Percentiles rank a stretch among this genome's conserved stretches.
Conservation (phyloP, 1,140 invertebrate species). For the Sinella curviseta region DNA sequence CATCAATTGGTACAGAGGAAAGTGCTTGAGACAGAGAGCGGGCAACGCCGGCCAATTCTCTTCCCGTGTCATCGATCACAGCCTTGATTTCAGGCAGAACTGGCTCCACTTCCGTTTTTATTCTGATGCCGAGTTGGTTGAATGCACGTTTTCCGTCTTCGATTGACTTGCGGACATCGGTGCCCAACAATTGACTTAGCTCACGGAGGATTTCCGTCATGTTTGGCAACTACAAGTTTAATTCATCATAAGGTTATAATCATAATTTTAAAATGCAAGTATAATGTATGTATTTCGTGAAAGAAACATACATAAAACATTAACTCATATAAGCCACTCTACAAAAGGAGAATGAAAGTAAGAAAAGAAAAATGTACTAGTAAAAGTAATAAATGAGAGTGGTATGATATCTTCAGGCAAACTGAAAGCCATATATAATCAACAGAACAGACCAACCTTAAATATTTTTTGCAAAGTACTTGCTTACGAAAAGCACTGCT, state of each 20-base stretch:
- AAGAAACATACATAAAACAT: no score
- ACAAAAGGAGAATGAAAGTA: no score
- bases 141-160: conserved; percentile 39
- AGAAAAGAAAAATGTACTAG: no score
- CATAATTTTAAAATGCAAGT: no score
- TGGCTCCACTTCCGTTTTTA: conserved; percentile 39
- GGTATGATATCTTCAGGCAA: no score
- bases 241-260: conserved; percentile 28
- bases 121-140: conserved; percentile 35
- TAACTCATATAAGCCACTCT: no score
- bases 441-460: no score
- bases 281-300: no score
- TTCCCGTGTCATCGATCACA: conserved; percentile 34
- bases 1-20: conserved; percentile 29
- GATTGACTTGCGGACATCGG: conserved; percentile 36
- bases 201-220: conserved; percentile 46
- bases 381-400: no score
- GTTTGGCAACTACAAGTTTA: conserved; percentile 40
- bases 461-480: no score
- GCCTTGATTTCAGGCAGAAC: conserved; percentile 37
- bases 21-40: conserved; percentile 31
- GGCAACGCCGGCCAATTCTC: conserved; percentile 27
- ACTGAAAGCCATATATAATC: no score
- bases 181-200: conserved; percentile 31
- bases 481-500: no score